These are phyloP conservation scores for Ctenopoma kingsleyae DNA, from an alignment of 2,797 vertebrate species.

Conservation along the genomic window DNA sequence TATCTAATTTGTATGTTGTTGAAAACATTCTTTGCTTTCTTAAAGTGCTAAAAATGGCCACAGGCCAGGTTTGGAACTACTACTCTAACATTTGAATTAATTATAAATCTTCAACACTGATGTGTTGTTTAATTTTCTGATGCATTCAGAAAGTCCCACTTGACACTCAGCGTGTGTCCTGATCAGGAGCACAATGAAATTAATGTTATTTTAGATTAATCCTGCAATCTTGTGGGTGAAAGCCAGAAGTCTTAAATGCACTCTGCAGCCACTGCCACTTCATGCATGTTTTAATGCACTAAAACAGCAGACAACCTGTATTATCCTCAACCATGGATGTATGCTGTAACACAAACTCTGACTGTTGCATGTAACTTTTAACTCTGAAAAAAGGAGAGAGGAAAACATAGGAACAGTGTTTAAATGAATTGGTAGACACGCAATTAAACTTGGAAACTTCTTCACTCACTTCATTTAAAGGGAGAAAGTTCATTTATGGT, in stretches of 20 bases:
- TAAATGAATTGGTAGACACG: slow-evolving; percentile 37
- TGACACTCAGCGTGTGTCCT: slow-evolving; percentile 2
- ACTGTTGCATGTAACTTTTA: slow-evolving; percentile 25
- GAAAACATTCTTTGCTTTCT: background rate
- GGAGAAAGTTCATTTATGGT: slow-evolving; percentile 57
- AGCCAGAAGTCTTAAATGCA: background rate
- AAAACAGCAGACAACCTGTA: slow-evolving; percentile 29
- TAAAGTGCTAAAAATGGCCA: background rate
- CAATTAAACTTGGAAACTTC: slow-evolving; percentile 59
- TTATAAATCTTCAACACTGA: too few species aligned
- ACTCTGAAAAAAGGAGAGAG: slow-evolving; percentile 2
- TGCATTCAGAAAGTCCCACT: too few species aligned
- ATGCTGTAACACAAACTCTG: slow-evolving; percentile 6
- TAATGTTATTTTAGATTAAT: slow-evolving; percentile 18
- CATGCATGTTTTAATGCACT: slow-evolving; percentile 31
- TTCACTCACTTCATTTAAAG: slow-evolving; percentile 54
- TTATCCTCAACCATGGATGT: slow-evolving; percentile 34
- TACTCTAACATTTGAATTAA: too few species aligned
- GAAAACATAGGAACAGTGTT: slow-evolving; percentile 10
- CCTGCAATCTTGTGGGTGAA: slow-evolving; percentile 23
- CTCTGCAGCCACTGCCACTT: slow-evolving; percentile 13
- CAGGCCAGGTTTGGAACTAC: too few species aligned
- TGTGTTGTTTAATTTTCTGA: too few species aligned
- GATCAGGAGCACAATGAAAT: slow-evolving; percentile 25
- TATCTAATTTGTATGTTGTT: too few species aligned